Evolutionary conservation across 2,113 vertebrate species (phyloP).

Genomic region (Chaetorhynchus papuensis): DNA sequence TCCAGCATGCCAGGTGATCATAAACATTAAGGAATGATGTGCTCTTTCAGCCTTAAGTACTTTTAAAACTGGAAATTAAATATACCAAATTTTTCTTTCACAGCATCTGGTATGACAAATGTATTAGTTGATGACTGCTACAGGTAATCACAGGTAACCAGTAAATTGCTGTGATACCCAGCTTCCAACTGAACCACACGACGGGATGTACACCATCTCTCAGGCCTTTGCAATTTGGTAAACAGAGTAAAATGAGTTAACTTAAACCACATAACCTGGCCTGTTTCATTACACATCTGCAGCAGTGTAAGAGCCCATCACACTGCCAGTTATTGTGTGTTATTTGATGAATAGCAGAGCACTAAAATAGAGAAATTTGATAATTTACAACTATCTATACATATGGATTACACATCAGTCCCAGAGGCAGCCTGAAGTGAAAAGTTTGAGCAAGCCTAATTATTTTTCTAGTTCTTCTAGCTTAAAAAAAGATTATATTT

Average conservation of each 20-base stretch:
- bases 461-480: neutral
- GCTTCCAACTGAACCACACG: neutral
- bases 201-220: neutral
- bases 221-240: neutral
- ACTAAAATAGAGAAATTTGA: neutral
- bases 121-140: neutral
- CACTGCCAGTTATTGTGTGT: neutral
- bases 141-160: neutral
- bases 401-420: neutral
- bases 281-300: neutral
- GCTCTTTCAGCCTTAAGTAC: neutral
- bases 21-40: neutral
- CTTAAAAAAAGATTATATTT: neutral
- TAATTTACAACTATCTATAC: neutral
- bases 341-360: neutral
- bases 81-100: neutral
- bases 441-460: neutral
- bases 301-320: neutral
- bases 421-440: neutral
- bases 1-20: neutral
- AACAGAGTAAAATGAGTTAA: neutral
- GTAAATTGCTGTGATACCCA: neutral
- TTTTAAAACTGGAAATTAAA: neutral
- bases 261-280: neutral
- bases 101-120: neutral